Percentiles rank a stretch among this genome's conserved stretches.
Conservation (phyloP, 2,888 invertebrate genomes). For the Meteorus colon region DNA sequence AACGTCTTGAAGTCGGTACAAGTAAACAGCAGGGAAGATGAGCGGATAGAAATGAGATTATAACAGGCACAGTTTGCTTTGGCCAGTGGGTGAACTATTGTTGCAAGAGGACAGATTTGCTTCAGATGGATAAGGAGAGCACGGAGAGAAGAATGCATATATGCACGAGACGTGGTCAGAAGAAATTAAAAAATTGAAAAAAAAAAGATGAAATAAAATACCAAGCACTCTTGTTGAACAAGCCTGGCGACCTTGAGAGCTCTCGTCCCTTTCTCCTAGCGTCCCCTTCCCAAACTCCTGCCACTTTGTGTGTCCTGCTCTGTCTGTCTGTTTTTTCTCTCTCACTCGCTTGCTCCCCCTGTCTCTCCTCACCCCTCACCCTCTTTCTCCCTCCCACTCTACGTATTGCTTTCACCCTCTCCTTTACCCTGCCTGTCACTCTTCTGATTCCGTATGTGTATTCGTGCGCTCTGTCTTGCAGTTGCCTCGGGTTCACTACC, state of each 20-base stretch:
- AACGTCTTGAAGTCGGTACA: background rate
- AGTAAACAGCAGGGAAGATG: background rate
- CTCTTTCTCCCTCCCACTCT: background rate
- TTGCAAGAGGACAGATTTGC: slow-evolving; percentile 14
- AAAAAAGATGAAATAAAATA: slow-evolving; percentile 31
- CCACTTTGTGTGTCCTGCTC: too few relatives aligned
- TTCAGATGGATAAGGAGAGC: slow-evolving; percentile 8
- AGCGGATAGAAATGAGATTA: background rate
- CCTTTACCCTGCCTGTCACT: slow-evolving; percentile 40
- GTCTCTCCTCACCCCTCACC: too few relatives aligned
- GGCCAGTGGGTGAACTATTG: slow-evolving; percentile 26
- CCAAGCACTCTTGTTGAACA: slow-evolving; percentile 41
- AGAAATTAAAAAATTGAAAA: background rate
- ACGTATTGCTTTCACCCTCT: slow-evolving; percentile 29
- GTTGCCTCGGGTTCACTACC: slow-evolving; percentile 9
- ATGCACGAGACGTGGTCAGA: slow-evolving; percentile 7
- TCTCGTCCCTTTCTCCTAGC: slow-evolving; percentile 44
- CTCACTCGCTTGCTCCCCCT: too few relatives aligned
- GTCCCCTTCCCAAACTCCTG: slow-evolving; percentile 5
- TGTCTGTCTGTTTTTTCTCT: too few relatives aligned
- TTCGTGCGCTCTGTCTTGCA: slow-evolving; percentile 6
- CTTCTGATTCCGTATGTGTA: background rate
- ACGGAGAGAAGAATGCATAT: slow-evolving; percentile 25
- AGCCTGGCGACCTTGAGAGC: slow-evolving; percentile 57
- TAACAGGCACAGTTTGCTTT: background rate